Percentiles rank a stretch among this genome's conserved stretches.
Evolutionary conservation across 2,113 vertebrate genomes (phyloP).

Genomic region (Camarhynchus parvulus): DNA sequence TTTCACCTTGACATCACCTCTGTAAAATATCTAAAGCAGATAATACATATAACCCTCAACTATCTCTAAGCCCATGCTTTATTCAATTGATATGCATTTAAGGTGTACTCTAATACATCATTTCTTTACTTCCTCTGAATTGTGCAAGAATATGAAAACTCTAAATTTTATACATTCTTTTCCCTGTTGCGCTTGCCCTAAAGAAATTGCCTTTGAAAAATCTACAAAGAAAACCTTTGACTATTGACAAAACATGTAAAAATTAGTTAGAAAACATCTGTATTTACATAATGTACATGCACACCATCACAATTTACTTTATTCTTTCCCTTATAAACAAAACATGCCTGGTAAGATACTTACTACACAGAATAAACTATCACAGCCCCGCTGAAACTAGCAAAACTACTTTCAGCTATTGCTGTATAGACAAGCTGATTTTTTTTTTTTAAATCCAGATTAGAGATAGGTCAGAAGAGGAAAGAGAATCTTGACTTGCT

Average conservation of each 20-base stretch:
- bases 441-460: rapidly evolving
- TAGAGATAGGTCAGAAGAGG: not conserved
- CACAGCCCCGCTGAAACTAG: not conserved
- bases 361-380: not conserved
- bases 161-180: not conserved
- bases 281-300: not conserved
- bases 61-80: conserved; percentile 61
- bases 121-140: conserved; percentile 60
- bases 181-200: not conserved
- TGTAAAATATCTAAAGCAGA: conserved; percentile 77
- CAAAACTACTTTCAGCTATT: not conserved
- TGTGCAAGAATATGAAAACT: conserved; percentile 7
- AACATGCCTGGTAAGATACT: not conserved
- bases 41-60: conserved; percentile 71
- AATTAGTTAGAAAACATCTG: not conserved
- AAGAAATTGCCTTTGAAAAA: conserved; percentile 15
- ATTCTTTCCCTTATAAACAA: not conserved
- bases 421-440: not conserved
- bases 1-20: conserved; percentile 95
- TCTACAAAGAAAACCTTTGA: conserved; percentile 4
- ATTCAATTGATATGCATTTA: conserved; percentile 68
- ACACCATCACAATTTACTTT: not conserved
- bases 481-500: not conserved
- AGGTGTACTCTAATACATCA: conserved; percentile 36
- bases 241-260: not conserved